Evolutionary conservation across 1,140 invertebrate genomes (phyloP).

Genomic region (Drosophila auraria): DNA sequence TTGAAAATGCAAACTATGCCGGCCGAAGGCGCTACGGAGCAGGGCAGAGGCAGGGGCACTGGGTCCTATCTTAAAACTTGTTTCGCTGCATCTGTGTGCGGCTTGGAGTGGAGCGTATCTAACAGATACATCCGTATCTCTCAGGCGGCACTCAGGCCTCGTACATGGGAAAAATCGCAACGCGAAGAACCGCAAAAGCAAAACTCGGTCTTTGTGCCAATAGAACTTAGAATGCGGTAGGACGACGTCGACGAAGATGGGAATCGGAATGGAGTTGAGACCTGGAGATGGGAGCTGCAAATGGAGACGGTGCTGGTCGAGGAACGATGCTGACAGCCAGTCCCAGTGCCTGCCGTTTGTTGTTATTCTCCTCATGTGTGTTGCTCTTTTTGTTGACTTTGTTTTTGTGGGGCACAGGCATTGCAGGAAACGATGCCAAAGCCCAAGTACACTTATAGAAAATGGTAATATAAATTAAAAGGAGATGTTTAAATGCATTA

Average conservation of each 20-base stretch:
- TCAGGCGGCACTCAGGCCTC: slow-evolving; percentile 6
- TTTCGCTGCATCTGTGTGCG: slow-evolving; percentile 64
- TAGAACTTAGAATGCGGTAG: slow-evolving; percentile 83
- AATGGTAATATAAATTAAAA: background rate
- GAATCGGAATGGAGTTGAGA: background rate
- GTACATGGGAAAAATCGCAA: slow-evolving; percentile 50
- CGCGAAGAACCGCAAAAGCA: slow-evolving; percentile 53
- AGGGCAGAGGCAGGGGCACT: slow-evolving; percentile 23
- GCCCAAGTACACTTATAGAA: slow-evolving; percentile 1
- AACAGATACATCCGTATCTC: slow-evolving; percentile 64
- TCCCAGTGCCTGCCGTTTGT: slow-evolving; percentile 23
- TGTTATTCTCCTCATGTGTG: slow-evolving; percentile 19
- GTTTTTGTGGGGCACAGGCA: slow-evolving; percentile 47
- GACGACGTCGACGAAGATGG: slow-evolving; percentile 37
- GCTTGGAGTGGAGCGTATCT: slow-evolving; percentile 47
- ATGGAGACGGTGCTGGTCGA: slow-evolving; percentile 2
- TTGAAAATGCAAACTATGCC: slow-evolving; percentile 81
- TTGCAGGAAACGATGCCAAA: slow-evolving; percentile 59
- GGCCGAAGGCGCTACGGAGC: slow-evolving; percentile 58
- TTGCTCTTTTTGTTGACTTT: slow-evolving; percentile 32
- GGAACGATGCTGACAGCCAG: slow-evolving; percentile 21
- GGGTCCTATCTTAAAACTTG: slow-evolving; percentile 70
- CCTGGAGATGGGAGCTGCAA: background rate
- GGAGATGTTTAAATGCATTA: background rate
- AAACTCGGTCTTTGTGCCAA: slow-evolving; percentile 82